Evolutionary conservation across 2,888 invertebrate genomes (phyloP), one percentile per base, ranked within the genome.

Genomic region (Caenorhabditis sp.): DNA sequence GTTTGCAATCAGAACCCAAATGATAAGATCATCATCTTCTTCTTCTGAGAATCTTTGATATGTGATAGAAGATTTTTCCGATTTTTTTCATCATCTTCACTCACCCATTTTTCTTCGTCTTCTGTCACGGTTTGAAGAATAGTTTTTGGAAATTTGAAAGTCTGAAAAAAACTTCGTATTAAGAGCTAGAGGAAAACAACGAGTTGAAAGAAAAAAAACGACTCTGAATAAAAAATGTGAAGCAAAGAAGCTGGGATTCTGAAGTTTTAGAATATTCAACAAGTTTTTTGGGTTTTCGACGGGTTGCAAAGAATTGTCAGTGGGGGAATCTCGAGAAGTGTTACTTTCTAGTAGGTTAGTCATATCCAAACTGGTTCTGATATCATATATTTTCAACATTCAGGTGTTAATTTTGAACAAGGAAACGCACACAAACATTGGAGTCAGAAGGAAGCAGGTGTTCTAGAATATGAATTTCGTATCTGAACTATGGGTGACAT

Each of bases 41-140:
- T 26, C 7, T 12, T 14, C 10, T 26, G 12, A 54, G 14, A 54
- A 26, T 22, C 14, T 63, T 22, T 26, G 63, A 44, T 63, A 26
- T 41, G 19, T 41, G 64, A 51, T 68, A 54, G 24, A 35, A 35
- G 31, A 66, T 66, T 24, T 22, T 22, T 49, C 49, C n/a, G n/a
- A n/a, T n/a, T n/a, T n/a, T 19, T 19, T 49, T 10, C n/a, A 24
- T 28, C 22, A n/a, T n/a, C 31, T 64, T 14, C 68, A 66, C 66
- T 74, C 56, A 66, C 74, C 51, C 63, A 69, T 66, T 70, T 58
- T 54, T 74, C 47, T 68, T 73, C 26, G 7, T n/a, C 51, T 49
- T 51, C 16, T 1, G 24, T 19, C 31, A 51, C 49, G 26, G 14
- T 56, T 31, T 5, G 58, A 28, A 47, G 19, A 59, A 24, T 6